Percentiles rank a stretch among this genome's conserved stretches.
These are phyloP conservation scores for Peucedramus taeniatus DNA, from an alignment of 2,113 vertebrate genomes.

Conservation along the genomic window DNA sequence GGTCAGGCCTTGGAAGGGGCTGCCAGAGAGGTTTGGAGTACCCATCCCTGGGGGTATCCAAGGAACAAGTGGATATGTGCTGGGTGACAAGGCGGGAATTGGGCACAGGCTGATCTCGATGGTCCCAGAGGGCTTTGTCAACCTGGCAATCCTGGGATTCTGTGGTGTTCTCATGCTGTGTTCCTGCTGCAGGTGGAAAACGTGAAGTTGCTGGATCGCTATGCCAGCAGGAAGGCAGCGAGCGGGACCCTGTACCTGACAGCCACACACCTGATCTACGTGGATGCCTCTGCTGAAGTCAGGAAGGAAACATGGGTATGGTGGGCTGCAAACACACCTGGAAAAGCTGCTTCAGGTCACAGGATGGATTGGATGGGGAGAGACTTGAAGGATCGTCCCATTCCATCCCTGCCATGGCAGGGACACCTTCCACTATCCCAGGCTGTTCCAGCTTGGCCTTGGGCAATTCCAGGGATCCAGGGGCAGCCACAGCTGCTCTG, in stretches of 20 bases:
- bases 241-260: conserved; percentile 80
- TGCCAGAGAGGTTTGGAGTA: background rate
- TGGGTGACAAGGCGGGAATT: background rate
- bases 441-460: background rate
- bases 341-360: background rate
- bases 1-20: background rate
- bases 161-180: background rate
- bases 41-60: fast-evolving
- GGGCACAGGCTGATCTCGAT: background rate
- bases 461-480: background rate
- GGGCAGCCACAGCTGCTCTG: background rate
- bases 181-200: conserved; percentile 73
- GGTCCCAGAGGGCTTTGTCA: background rate
- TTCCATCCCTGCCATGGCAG: background rate
- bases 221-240: conserved; percentile 67
- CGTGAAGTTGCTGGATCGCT: conserved; percentile 78
- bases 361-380: background rate
- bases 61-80: fast-evolving
- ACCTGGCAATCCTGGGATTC: fast-evolving
- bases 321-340: background rate
- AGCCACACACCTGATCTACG: conserved; percentile 81
- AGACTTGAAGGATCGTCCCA: background rate
- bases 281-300: conserved; percentile 69
- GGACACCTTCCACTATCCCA: background rate
- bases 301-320: conserved; percentile 83